These are phyloP conservation scores for Epiperipatus broadwayi DNA, from an alignment of 2,888 invertebrate species.

Conservation along the genomic window DNA sequence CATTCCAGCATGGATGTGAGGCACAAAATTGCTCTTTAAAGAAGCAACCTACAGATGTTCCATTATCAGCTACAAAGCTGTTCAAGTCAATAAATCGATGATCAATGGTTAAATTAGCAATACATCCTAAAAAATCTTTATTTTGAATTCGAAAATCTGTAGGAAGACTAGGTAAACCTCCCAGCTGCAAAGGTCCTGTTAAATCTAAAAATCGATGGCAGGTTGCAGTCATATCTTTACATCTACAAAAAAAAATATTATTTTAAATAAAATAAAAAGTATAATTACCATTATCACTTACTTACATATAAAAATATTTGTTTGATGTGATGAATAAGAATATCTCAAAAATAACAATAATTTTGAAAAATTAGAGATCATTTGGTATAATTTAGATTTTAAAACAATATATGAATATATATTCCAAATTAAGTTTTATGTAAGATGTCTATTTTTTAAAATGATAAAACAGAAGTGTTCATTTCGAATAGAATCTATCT, in stretches of 20 bases:
- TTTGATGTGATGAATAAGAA: too few relatives aligned
- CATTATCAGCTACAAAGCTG: slow-evolving; percentile 70
- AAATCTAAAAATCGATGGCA: slow-evolving; percentile 62
- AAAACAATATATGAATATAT: too few relatives aligned
- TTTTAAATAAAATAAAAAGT: neutral
- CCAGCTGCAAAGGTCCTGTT: slow-evolving; percentile 70
- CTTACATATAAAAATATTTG: too few relatives aligned
- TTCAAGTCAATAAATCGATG: slow-evolving; percentile 69
- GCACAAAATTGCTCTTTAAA: slow-evolving; percentile 60
- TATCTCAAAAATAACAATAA: too few relatives aligned
- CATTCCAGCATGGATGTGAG: slow-evolving; percentile 68
- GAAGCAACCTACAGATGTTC: slow-evolving; percentile 66
- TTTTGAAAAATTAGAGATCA: too few relatives aligned
- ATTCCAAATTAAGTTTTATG: too few relatives aligned
- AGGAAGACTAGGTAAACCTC: slow-evolving; percentile 66
- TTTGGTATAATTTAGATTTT: too few relatives aligned
- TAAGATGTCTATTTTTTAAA: too few relatives aligned
- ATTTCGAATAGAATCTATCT: too few relatives aligned
- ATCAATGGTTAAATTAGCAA: slow-evolving; percentile 67
- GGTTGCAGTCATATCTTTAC: slow-evolving; percentile 32
- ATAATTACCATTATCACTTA: too few relatives aligned
- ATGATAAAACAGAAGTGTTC: too few relatives aligned
- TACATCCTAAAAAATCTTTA: slow-evolving; percentile 65
- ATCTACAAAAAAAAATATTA: slow-evolving; percentile 22
- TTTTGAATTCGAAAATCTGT: slow-evolving; percentile 25